Base-by-base conservation (phyloP, 2,888 invertebrate species). In the Linnaemya vulpina region DNA sequence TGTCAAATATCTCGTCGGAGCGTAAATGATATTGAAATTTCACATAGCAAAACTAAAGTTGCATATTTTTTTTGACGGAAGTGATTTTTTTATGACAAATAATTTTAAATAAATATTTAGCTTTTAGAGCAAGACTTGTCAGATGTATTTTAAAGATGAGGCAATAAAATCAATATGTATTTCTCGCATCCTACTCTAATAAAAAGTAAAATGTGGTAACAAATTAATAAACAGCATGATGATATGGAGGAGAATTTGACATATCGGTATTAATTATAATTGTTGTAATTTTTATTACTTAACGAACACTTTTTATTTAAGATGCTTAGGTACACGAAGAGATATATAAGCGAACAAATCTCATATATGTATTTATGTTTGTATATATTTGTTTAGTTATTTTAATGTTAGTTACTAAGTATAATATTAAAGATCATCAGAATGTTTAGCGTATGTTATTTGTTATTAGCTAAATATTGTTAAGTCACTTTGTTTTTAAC, bases 401-500 rank as follows among this genome's bases (percentile, higher is more conserved):
- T 13, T 65, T 46, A 60, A 17, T 25, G 35, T 68, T 67, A 46
- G 40, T 49, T 60, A 80, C 43, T 62, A 15, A 58, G 13, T 70
- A 65, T 76, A 65, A 51, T 78, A 74, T 73, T 83, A 60, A 58
- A 63, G 58, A 51, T 53, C 51, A 40, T 81, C 65, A 53, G 20
- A 70, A 20, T 68, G 51, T 38, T 43, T 63, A 70, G 49, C 51
- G 51, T 80, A 38, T 80, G 60, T 67, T 83, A 67, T 53, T 83
- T 49, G 67, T 75, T 82, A 86, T 83, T 73, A 76, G 76, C 74
- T 82, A 86, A 83, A 75, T 83, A 84, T 86, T 81, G 81, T 84
- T 81, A 84, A 84, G 84, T 84, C 84, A 84, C 84, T 84, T 77
- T 49, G 60, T 38, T 76, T 80, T 65, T 46, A 22, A 67, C 35